Evolutionary conservation across 2,888 invertebrate species (phyloP), one percentile per base, ranked within the genome.

Genomic region (Drosophila meridionalis): DNA sequence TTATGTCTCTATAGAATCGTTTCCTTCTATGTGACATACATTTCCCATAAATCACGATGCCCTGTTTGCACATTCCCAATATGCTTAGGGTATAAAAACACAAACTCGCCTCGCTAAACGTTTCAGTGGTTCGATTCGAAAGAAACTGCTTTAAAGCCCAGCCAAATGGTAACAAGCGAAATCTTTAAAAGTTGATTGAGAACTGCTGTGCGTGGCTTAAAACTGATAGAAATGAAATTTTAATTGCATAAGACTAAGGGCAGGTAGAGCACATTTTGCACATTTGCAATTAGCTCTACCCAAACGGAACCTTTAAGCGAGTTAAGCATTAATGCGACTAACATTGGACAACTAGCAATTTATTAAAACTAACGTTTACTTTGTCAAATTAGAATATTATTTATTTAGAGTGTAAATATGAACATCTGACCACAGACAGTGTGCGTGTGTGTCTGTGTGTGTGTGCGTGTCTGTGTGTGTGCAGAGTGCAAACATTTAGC

Each of bases 311-410:
- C 57, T 50, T 72, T 57, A 52, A 60, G 47, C 30, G 59, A 28
- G 66, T 69, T 83, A 43, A 67, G 68, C 62, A 77, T 78, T 82
- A 86, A 82, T 87, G 82, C 70, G 65, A 63, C 56, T 59, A 62
- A 55, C 58, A 62, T 45, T 42, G 20, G 55, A 30, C 30, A 48
- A 76, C 73, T 65, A 63, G 64, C 82, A 78, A 84, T 86, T 86
- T 89, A 82, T 84, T 80, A 84, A 86, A 88, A 84, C 78, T 81
- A 62, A 76, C 82, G 76, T 88, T 86, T 83, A 80, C 86, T 89
- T 89, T 88, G 88, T 89, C 88, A 88, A 88, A 88, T 88, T 89
- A 89, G 88, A 89, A 88, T 90, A 89, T 89, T 88, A 89, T 89
- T 89, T 90, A 88, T 89, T 89, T 89, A 89, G 80, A 89, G 75